Evolutionary conservation across 2,888 invertebrate species (phyloP).

Genomic region (Lepetodrilus schrolli): DNA sequence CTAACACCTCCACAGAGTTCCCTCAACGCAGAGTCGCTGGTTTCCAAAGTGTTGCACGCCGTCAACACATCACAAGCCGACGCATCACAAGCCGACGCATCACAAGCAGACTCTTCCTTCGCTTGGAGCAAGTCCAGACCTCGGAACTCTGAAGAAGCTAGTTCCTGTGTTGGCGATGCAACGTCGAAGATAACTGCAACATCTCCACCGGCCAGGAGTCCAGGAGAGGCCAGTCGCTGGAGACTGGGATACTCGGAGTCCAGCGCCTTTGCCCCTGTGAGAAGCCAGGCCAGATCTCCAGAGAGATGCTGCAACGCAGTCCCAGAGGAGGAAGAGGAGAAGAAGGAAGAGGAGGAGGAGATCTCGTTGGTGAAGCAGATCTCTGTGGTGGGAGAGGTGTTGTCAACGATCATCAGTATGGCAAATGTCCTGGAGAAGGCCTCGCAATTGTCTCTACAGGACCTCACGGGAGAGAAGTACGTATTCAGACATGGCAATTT

Average conservation of each 20-base stretch:
- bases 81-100: background rate
- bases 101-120: background rate
- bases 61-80: conserved; percentile 25
- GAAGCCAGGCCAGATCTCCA: background rate
- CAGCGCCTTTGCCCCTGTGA: conserved; percentile 52
- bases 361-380: conserved; percentile 12
- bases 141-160: background rate
- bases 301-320: background rate
- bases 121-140: conserved; percentile 10
- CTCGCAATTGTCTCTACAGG: conserved; percentile 50
- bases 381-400: conserved; percentile 37
- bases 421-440: conserved; percentile 53
- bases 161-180: background rate
- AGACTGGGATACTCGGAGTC: conserved; percentile 42
- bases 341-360: background rate
- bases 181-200: background rate
- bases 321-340: background rate
- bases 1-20: background rate
- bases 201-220: background rate
- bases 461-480: conserved; percentile 56
- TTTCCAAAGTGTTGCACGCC: conserved; percentile 40
- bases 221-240: conserved; percentile 22
- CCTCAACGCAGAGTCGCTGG: conserved; percentile 38
- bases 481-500: too few species aligned
- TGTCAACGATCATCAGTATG: conserved; percentile 44